Evolutionary conservation across 2,888 invertebrate genomes (phyloP).

Genomic region (Plusia festucae): DNA sequence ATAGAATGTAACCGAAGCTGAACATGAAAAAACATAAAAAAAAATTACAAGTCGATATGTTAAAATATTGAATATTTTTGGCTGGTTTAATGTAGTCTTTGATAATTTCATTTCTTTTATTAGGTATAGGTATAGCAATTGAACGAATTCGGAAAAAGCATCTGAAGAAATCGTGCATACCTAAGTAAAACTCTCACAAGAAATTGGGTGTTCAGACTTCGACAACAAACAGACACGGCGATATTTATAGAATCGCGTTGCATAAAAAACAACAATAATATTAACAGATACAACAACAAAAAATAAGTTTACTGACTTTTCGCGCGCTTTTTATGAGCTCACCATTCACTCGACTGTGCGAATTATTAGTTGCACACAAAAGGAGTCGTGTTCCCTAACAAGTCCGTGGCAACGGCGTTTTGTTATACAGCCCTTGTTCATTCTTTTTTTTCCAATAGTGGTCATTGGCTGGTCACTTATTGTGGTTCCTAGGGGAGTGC

Average conservation of each 20-base stretch:
- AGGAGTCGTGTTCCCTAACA: slow-evolving; percentile 7
- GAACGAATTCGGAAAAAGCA: too few relatives aligned
- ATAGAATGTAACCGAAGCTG: too few relatives aligned
- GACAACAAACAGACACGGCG: background rate
- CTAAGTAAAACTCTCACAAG: too few relatives aligned
- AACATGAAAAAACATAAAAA: too few relatives aligned
- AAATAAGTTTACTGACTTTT: slow-evolving; percentile 30
- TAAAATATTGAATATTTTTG: too few relatives aligned
- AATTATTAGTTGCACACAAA: slow-evolving; percentile 9
- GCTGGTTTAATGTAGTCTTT: too few relatives aligned
- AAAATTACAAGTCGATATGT: too few relatives aligned
- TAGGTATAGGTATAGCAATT: too few relatives aligned
- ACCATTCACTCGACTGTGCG: slow-evolving; percentile 12
- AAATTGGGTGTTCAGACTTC: background rate
- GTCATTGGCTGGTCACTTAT: slow-evolving; percentile 8
- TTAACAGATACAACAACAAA: slow-evolving; percentile 21
- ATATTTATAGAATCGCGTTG: slow-evolving; percentile 5
- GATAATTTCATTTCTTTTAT: too few relatives aligned
- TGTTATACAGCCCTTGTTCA: slow-evolving; percentile 11
- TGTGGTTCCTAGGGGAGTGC: background rate
- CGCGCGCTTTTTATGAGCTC: slow-evolving; percentile 20
- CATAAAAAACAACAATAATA: slow-evolving; percentile 19
- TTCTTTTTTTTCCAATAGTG: slow-evolving; percentile 2
- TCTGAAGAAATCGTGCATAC: background rate
- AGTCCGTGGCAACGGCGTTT: slow-evolving; percentile 8